Evolutionary conservation across 2,888 invertebrate species (phyloP).

Genomic region (Diachrysia chrysitis): DNA sequence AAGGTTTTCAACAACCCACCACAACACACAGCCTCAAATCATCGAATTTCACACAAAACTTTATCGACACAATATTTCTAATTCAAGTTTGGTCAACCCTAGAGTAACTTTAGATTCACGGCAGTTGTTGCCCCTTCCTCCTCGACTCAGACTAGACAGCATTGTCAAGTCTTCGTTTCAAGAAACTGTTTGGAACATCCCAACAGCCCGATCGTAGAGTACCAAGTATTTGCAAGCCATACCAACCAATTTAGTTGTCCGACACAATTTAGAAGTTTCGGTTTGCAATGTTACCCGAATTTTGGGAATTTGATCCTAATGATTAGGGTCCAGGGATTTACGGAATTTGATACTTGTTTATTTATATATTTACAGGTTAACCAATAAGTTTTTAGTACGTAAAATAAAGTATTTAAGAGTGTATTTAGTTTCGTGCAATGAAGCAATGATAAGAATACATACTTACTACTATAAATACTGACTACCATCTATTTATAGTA

Average conservation of each 20-base stretch:
- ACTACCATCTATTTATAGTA: too few species aligned
- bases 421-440: too few species aligned
- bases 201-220: constrained; percentile 1
- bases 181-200: constrained; percentile 12
- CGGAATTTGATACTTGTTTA: background rate
- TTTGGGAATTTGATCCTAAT: background rate
- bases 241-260: constrained; percentile 20
- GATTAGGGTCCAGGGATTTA: background rate
- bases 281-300: background rate
- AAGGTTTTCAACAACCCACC: too few species aligned
- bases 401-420: too few species aligned
- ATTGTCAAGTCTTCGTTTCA: constrained; percentile 41
- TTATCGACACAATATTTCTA: background rate
- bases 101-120: constrained; percentile 32
- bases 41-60: too few species aligned
- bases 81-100: constrained; percentile 25
- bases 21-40: too few species aligned
- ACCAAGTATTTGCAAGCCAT: constrained; percentile 24
- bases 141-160: constrained; percentile 24
- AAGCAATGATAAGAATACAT: too few species aligned
- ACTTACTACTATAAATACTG: too few species aligned
- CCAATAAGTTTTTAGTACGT: too few species aligned
- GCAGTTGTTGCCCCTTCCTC: constrained; percentile 33
- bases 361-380: too few species aligned
- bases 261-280: constrained; percentile 8